Evolutionary conservation across 2,888 invertebrate species (phyloP), one percentile per base, ranked within the genome.

Genomic region (Eupelmus urozonus): DNA sequence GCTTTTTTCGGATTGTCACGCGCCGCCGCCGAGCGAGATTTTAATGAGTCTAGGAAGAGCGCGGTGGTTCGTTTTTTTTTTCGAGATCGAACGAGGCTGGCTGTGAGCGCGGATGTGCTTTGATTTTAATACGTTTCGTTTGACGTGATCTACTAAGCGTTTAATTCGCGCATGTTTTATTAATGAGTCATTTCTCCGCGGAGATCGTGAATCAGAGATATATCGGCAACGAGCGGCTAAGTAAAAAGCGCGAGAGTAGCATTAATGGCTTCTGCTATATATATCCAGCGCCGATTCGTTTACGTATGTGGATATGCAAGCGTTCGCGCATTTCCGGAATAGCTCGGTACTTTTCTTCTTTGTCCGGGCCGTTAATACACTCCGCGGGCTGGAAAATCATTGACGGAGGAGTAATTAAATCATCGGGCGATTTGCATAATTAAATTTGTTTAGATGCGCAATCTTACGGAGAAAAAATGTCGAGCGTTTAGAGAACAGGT

Each of bases 271-370:
- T 2, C 25, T 9, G 3, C 45, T 57, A 57, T n/a, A 69, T 55
- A 42, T 42, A 27, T 40, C 57, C 42, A n/a, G n/a, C 9, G 16
- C 49, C 27, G 7, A 9, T 23, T 51, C 34, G 34, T n/a, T n/a
- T n/a, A n/a, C n/a, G n/a, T n/a, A n/a, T n/a, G n/a, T n/a, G n/a
- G n/a, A n/a, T n/a, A n/a, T n/a, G n/a, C n/a, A n/a, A n/a, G n/a
- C n/a, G n/a, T n/a, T n/a, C 72, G 51, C 71, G 71, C 71, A 60
- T 71, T 71, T 71, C 71, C 71, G 60, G 60, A 62, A 60, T 62
- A 27, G 13, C 25, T 16, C 9, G 45, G 25, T 16, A 49, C 20
- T 45, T 51, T 34, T 20, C 51, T n/a, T n/a, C n/a, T 71, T 62
- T 51, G 18, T 27, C 16, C 53, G 65, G 1, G n/a, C n/a, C n/a